These are phyloP conservation scores for Chaenogobius annularis DNA, from an alignment of 2,113 vertebrate genomes.

Conservation along the genomic window DNA sequence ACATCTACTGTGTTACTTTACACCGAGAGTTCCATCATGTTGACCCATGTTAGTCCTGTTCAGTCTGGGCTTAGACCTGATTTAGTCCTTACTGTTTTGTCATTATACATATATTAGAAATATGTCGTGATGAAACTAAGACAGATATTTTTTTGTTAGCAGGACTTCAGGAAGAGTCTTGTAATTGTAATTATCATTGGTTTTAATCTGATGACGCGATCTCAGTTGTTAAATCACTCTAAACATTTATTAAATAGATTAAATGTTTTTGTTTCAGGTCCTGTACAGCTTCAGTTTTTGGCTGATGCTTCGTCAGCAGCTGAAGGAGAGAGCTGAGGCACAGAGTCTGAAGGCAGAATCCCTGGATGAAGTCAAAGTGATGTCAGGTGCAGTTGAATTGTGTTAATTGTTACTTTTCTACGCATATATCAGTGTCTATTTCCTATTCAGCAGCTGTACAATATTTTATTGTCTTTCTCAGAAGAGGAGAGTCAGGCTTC, in stretches of 20 bases:
- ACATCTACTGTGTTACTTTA: too few relatives aligned
- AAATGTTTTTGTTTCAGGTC: slow-evolving; percentile 59
- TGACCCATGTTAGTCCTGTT: too few relatives aligned
- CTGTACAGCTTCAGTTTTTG: slow-evolving; percentile 77
- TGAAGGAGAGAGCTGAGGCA: slow-evolving; percentile 65
- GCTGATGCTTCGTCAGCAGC: slow-evolving; percentile 79
- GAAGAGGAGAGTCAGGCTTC: slow-evolving; percentile 54
- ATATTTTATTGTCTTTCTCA: slow-evolving; percentile 22
- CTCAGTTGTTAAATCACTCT: not conserved
- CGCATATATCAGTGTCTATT: not conserved
- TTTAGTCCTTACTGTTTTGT: too few relatives aligned
- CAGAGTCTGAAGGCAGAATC: slow-evolving; percentile 45
- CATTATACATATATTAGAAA: too few relatives aligned
- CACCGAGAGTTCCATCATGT: too few relatives aligned
- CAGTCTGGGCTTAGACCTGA: too few relatives aligned
- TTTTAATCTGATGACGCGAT: too few relatives aligned
- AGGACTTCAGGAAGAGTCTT: too few relatives aligned
- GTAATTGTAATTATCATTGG: too few relatives aligned
- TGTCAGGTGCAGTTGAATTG: slow-evolving; percentile 42
- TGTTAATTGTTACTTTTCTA: not conserved
- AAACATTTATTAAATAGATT: not conserved
- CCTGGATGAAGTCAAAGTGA: slow-evolving; percentile 59
- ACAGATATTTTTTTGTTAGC: too few relatives aligned
- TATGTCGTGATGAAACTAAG: too few relatives aligned
- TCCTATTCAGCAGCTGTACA: not conserved